Conservation (phyloP, 1,140 invertebrate species). For the Mylabris phalerata region DNA sequence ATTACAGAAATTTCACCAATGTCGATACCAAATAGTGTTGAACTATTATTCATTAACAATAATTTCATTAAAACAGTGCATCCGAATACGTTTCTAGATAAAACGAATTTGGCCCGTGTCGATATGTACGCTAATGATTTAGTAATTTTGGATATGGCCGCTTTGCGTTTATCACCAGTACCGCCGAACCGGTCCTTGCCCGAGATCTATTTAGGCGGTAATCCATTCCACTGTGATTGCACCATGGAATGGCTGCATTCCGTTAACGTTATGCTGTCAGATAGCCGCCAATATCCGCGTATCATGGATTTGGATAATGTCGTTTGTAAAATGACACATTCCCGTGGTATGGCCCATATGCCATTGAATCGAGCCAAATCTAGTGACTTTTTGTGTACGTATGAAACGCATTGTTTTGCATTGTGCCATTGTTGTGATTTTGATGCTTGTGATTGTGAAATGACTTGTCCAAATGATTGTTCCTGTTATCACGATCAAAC, state of each 20-base stretch:
- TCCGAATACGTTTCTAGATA: conserved; percentile 79
- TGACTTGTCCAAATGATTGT: conserved; percentile 87
- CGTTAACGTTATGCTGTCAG: conserved; percentile 71
- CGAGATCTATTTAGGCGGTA: conserved; percentile 82
- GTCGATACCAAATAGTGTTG: conserved; percentile 82
- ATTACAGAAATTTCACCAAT: conserved; percentile 71
- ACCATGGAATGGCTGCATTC: conserved; percentile 87
- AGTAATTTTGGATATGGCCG: conserved; percentile 70
- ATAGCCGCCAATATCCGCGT: conserved; percentile 69
- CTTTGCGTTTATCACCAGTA: conserved; percentile 66
- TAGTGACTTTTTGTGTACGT: conserved; percentile 82
- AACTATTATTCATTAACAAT: conserved; percentile 83
- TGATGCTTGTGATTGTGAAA: conserved; percentile 91
- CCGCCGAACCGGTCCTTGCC: conserved; percentile 62
- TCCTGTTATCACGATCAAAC: conserved; percentile 88
- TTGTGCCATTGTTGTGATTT: conserved; percentile 91
- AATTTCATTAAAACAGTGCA: conserved; percentile 74
- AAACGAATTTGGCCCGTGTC: conserved; percentile 74
- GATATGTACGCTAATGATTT: conserved; percentile 85
- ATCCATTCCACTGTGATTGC: conserved; percentile 87
- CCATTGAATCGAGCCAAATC: conserved; percentile 59
- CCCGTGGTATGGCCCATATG: conserved; percentile 60
- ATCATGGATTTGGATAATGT: conserved; percentile 83
- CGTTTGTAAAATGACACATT: conserved; percentile 75
- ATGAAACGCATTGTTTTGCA: conserved; percentile 88